Evolutionary conservation across 2,888 invertebrate species (phyloP), one percentile per base, ranked within the genome.

Genomic region (Mycalesis mineus): DNA sequence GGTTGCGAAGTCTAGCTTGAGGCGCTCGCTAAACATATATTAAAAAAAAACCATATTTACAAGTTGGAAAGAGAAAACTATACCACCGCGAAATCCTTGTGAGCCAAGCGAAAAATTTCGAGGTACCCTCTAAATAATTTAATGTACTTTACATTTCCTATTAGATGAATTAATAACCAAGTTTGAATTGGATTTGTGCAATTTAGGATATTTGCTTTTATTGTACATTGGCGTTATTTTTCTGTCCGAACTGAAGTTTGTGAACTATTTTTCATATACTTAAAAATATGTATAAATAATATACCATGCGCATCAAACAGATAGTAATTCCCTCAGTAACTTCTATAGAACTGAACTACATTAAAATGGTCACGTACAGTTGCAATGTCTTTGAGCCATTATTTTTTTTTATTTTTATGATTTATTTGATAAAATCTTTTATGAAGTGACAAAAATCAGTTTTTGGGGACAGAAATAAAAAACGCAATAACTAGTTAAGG

Each of bases 141-240:
- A 55, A 58, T 51, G 55, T 45, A 37, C 36, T 44, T 53, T 33
- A 53, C 37, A 45, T 65, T 63, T 67, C 68, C 69, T 70, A 68
- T 58, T 70, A 71, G 70, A 49, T 64, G 49, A 60, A 49, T 64
- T 51, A 60, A 51, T 65, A 60, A 63, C 60, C 60, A 56, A 55
- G 64, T 63, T 55, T 64, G 64, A 72, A 72, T 75, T 78, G 80
- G 80, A 80, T 73, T 77, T 80, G 84, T 85, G 85, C 84, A 84
- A 85, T 85, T 73, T 84, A 83, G 81, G 71, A 67, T 65, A 62
- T 65, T 47, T 55, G 45, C 39, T 63, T 52, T 33, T 53, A 41
- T 42, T 55, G 39, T 50, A 28, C 7, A 42, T 55, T 29, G 39
- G 22, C 37, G 42, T 13, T 56, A 40, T 57, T 45, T 58, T 57